Evolutionary conservation across 2,888 invertebrate genomes (phyloP).

Genomic region (Rhopalosiphum nymphaeae): DNA sequence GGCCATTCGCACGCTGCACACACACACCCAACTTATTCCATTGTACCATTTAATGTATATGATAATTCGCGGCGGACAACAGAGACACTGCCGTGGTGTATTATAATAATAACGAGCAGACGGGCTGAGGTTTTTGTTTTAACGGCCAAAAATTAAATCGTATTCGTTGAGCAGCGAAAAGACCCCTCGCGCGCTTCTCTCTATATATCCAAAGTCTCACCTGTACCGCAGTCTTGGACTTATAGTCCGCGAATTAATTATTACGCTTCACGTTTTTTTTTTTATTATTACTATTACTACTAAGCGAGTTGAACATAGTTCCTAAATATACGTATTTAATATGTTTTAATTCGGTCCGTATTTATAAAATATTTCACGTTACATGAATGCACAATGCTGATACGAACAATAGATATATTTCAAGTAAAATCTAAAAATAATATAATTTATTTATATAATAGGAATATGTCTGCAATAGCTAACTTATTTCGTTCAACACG

Average conservation of each 20-base stretch:
- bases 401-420: not conserved
- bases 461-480: not conserved
- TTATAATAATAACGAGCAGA: constrained; percentile 37
- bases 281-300: not conserved
- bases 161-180: constrained; percentile 18
- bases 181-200: not conserved
- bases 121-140: constrained; percentile 49
- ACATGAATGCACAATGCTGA: not conserved
- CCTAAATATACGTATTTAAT: not conserved
- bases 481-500: not conserved
- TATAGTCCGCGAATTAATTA: not conserved
- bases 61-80: constrained; percentile 42
- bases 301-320: not conserved
- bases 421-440: not conserved
- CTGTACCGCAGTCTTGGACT: not conserved
- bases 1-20: constrained; percentile 52
- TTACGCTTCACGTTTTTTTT: not conserved
- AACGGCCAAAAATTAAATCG: constrained; percentile 48
- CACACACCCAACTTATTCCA: constrained; percentile 45
- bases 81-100: constrained; percentile 31
- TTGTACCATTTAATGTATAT: constrained; percentile 31
- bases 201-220: constrained; percentile 7
- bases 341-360: not conserved
- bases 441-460: not conserved
- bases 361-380: not conserved